These are phyloP conservation scores for Gnathonemus echidnorhynchus DNA, from an alignment of 2,113 vertebrate genomes.

Conservation along the genomic window DNA sequence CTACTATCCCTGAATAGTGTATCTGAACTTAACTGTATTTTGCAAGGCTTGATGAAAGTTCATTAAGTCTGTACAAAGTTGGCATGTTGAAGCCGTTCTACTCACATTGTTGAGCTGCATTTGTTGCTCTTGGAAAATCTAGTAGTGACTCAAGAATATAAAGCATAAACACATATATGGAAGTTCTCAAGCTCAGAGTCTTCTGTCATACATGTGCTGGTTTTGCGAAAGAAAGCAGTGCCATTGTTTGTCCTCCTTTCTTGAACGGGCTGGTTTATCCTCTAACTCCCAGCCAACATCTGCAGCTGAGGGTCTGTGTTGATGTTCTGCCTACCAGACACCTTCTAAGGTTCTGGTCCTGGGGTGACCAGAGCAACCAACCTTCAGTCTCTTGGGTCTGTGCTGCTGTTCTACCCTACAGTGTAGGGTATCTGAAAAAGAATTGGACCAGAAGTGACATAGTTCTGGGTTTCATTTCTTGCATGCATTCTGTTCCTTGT, in stretches of 20 bases:
- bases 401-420: not conserved
- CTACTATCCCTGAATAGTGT: slow-evolving; percentile 22
- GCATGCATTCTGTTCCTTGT: not conserved
- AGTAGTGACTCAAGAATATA: not conserved
- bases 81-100: not conserved
- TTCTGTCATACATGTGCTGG: not conserved
- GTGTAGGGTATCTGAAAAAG: not conserved
- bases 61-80: not conserved
- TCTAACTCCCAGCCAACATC: not conserved
- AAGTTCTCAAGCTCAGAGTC: not conserved
- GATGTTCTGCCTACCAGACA: not conserved
- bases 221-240: not conserved
- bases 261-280: not conserved
- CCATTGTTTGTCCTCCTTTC: not conserved
- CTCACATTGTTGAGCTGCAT: not conserved
- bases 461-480: not conserved
- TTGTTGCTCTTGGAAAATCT: not conserved
- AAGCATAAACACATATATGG: not conserved
- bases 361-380: not conserved
- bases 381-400: not conserved
- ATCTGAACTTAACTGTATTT: slow-evolving; percentile 20
- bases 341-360: not conserved
- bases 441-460: not conserved
- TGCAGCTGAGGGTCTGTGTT: not conserved
- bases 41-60: slow-evolving; percentile 35